Percentiles rank a stretch among this genome's conserved stretches.
Conservation (phyloP, 2,797 vertebrate species). For the Galagoides demidoff region DNA sequence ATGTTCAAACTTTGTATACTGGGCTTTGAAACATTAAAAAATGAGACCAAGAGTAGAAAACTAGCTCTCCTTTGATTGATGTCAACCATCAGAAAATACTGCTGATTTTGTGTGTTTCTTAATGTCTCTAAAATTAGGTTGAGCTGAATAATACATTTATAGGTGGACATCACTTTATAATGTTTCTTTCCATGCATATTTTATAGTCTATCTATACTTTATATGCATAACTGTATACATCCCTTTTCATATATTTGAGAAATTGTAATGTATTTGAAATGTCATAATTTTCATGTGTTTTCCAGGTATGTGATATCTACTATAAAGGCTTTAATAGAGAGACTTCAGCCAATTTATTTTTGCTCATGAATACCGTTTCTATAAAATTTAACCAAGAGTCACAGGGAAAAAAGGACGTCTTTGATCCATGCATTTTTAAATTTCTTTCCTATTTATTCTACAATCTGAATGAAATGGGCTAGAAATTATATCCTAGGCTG, state of each 20-base stretch:
- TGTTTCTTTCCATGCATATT: not conserved
- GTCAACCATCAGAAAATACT: not conserved
- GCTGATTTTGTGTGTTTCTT: not conserved
- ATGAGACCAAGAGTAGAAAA: not conserved
- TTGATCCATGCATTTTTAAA: not conserved
- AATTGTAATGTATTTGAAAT: not conserved
- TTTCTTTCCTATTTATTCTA: not conserved
- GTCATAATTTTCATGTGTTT: not conserved
- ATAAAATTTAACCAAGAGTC: not conserved
- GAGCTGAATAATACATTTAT: not conserved
- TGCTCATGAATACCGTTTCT: not conserved
- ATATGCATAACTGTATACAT: not conserved
- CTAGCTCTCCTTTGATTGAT: not conserved
- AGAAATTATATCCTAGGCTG: not conserved
- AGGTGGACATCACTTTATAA: not conserved
- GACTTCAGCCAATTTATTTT: not conserved
- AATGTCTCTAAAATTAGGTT: conserved; percentile 18
- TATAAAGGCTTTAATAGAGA: not conserved
- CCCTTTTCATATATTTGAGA: conserved; percentile 19
- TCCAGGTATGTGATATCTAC: not conserved
- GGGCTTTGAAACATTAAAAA: not conserved
- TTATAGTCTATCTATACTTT: not conserved
- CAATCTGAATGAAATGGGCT: not conserved
- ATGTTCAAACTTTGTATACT: not conserved
- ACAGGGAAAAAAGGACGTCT: not conserved